These are phyloP conservation scores for Glyphotaelius pellucidus DNA, from an alignment of 2,888 invertebrate genomes.

Conservation along the genomic window DNA sequence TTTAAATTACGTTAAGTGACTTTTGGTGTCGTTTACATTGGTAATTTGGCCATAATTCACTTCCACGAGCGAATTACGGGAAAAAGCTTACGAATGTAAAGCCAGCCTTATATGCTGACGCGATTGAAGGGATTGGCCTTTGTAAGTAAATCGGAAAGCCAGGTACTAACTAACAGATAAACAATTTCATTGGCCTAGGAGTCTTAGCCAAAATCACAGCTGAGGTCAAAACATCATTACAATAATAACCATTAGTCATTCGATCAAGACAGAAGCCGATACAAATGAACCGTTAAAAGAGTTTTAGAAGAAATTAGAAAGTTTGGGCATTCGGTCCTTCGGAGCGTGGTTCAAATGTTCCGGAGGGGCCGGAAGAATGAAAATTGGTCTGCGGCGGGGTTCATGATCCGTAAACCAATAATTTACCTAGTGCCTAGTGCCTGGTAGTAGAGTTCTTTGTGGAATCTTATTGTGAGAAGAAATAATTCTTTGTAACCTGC, in stretches of 20 bases:
- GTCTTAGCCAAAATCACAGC: not conserved
- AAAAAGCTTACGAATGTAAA: too few relatives aligned
- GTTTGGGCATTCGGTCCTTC: not conserved
- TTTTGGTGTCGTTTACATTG: too few relatives aligned
- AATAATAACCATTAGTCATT: not conserved
- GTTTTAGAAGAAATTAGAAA: not conserved
- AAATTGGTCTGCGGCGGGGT: slow-evolving; percentile 51
- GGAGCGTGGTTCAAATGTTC: not conserved
- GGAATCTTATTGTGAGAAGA: not conserved
- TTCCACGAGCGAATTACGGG: too few relatives aligned
- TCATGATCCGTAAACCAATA: slow-evolving; percentile 52
- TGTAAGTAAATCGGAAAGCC: too few relatives aligned
- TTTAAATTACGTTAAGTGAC: too few relatives aligned
- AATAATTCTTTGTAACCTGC: not conserved
- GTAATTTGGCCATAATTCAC: too few relatives aligned
- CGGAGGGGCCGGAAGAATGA: slow-evolving; percentile 29
- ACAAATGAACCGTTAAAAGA: not conserved
- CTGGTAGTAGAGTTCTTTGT: not conserved
- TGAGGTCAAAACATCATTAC: not conserved
- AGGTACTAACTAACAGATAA: too few relatives aligned
- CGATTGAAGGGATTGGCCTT: too few relatives aligned
- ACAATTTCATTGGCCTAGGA: not conserved
- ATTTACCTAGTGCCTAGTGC: slow-evolving; percentile 15
- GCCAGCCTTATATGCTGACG: too few relatives aligned
- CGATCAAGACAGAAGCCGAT: not conserved